Base-by-base conservation (phyloP, 2,113 vertebrate species). In the Microtus montanus region DNA sequence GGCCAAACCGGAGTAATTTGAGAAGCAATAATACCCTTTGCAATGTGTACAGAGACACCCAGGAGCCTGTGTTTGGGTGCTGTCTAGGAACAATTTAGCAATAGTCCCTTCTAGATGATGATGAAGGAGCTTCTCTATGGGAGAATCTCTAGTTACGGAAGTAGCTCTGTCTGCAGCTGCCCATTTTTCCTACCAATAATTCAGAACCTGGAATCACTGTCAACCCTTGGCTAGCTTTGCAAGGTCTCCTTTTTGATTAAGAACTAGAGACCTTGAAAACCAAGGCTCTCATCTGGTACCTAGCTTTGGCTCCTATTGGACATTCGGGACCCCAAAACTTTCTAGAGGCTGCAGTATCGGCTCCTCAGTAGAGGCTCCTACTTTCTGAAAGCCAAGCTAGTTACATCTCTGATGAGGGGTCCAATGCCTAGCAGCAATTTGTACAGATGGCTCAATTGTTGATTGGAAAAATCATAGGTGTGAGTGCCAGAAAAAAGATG, bases 41-140 rank as follows among this genome's bases (percentile, higher is more conserved):
- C 74, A 98, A 99, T 89, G 99, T 99, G 99, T 99, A 99, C 98
- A 99, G 99, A 0, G 99, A 99, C 97, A 99, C 99, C 94, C 99
- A 99, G 98, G 99, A 99, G 96, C 99, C 99, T 92, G 99, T 99
- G 99, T 99, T 99, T 77, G 99, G 99, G 99, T 0, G 99, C 99
- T 0, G 99, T 99, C 96, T 98, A 99, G 95, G 99, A 99, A 95
- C 54, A 99, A 99, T 99, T 99, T 98, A 99, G 99, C 96, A 99
- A 99, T 5, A 98, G 93, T 94, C 98, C 99, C 26, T 73, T 71
- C 68, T 58, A 30, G 0, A 47, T 47, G 41, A 33, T 85, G 38
- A 98, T 99, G 98, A 99, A 99, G 96, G 99, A 99, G 95, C 99
- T 99, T 4, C 98, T 99, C 96, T 99, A 99, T 97, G 99, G 96